A percentile compares a stretch with the other conserved stretches of the same genome.
Conservation (phyloP, 2,888 invertebrate species). For the Coleophora deauratella region DNA sequence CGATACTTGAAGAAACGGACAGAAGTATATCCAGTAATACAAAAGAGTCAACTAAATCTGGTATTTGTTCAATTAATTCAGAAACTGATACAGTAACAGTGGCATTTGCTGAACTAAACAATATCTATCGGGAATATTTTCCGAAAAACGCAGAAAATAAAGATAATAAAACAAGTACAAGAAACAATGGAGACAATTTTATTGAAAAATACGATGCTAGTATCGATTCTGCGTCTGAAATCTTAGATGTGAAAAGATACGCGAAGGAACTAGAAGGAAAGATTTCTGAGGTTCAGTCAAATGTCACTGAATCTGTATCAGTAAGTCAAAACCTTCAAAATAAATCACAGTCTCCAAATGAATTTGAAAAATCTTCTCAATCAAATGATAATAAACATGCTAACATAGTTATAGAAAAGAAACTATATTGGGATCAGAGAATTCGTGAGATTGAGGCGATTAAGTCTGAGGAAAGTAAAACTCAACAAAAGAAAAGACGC, state of each 20-base stretch:
- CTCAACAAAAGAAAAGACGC: conserved; percentile 43
- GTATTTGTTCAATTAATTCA: conserved; percentile 20
- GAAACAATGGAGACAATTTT: conserved; percentile 25
- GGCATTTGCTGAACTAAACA: conserved; percentile 64
- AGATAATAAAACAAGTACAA: conserved; percentile 10
- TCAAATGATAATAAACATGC: conserved; percentile 38
- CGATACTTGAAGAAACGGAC: conserved; percentile 63
- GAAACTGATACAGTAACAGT: conserved; percentile 53
- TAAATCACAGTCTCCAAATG: conserved; percentile 18
- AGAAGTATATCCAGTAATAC: conserved; percentile 40
- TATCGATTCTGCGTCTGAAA: conserved; percentile 70
- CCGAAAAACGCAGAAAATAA: conserved; percentile 27
- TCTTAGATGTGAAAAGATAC: conserved; percentile 69
- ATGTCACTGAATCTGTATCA: conserved; percentile 69
- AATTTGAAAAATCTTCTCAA: conserved; percentile 29
- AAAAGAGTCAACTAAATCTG: conserved; percentile 30
- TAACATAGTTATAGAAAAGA: conserved; percentile 62
- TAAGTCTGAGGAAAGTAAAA: conserved; percentile 44
- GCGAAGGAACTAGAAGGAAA: conserved; percentile 45
- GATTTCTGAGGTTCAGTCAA: conserved; percentile 73
- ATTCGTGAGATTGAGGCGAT: conserved; percentile 55
- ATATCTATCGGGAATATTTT: conserved; percentile 52
- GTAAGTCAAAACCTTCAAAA: conserved; percentile 63
- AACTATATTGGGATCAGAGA: conserved; percentile 67
- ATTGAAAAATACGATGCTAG: conserved; percentile 29